Conservation (phyloP, 1,140 invertebrate genomes). For the Physella acuta region DNA sequence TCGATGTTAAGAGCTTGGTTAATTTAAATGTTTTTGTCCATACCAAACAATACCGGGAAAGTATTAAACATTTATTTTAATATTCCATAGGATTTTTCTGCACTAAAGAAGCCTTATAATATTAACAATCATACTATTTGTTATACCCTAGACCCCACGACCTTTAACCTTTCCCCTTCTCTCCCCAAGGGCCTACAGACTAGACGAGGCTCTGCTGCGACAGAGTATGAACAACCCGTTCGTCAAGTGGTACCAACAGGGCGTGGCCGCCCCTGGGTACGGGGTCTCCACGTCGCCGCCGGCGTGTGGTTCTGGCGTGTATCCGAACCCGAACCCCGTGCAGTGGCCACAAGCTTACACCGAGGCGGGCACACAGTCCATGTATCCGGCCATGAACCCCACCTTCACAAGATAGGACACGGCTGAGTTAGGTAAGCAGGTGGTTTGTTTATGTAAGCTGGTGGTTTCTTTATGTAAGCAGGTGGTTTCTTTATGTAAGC, state of each 20-base stretch:
- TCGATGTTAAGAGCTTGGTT: no score
- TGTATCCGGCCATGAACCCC: constrained; percentile 34
- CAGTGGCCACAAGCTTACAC: constrained; percentile 47
- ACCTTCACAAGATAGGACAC: constrained; percentile 34
- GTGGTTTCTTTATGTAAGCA: background rate
- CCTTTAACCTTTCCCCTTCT: no score
- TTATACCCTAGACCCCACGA: no score
- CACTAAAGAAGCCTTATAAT: no score
- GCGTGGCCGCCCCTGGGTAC: constrained; percentile 29
- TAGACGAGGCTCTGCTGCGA: constrained; percentile 50
- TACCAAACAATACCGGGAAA: no score
- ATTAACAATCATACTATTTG: no score
- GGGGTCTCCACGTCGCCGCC: constrained; percentile 34
- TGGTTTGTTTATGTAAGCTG: background rate
- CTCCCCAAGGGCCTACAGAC: constrained; percentile 42
- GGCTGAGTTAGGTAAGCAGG: background rate
- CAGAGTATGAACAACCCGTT: constrained; percentile 57
- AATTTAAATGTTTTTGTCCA: no score
- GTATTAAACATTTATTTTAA: no score
- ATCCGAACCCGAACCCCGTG: constrained; percentile 27
- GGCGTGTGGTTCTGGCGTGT: constrained; percentile 38
- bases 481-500: background rate
- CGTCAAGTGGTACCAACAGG: constrained; percentile 53
- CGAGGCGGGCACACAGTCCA: constrained; percentile 37
- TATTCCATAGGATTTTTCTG: no score